Percentiles rank a stretch among this genome's conserved stretches.
These are phyloP conservation scores for Aphyosemion australe DNA, from an alignment of 2,113 vertebrate genomes.

Conservation along the genomic window DNA sequence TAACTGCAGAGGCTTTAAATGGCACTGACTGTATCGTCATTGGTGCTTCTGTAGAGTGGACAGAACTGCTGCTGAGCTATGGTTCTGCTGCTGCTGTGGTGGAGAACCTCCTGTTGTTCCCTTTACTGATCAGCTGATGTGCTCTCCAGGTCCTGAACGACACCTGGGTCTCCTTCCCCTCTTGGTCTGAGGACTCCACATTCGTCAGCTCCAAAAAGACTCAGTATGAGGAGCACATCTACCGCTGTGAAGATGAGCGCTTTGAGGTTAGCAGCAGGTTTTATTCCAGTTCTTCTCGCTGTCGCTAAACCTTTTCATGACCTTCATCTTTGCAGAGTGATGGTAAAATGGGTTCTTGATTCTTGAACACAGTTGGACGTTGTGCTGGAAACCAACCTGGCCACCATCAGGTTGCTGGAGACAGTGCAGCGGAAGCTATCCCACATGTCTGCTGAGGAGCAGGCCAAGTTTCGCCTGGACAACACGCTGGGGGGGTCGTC, in stretches of 20 bases:
- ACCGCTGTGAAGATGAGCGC: slow-evolving; percentile 96
- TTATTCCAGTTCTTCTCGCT: background rate
- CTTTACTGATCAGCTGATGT: background rate
- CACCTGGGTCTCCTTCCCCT: slow-evolving; percentile 99
- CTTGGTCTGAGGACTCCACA: slow-evolving; percentile 98
- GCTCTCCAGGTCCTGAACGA: slow-evolving; percentile 91
- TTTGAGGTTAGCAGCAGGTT: slow-evolving; percentile 87
- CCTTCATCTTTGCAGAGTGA: too few species aligned
- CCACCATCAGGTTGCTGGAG: slow-evolving; percentile 93
- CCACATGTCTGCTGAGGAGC: slow-evolving; percentile 95
- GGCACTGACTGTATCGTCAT: too few species aligned
- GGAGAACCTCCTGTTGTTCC: too few species aligned
- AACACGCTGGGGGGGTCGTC: slow-evolving; percentile 94
- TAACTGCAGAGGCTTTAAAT: too few species aligned
- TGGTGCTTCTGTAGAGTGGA: too few species aligned
- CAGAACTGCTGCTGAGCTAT: too few species aligned
- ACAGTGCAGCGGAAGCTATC: slow-evolving; percentile 95
- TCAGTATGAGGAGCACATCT: slow-evolving; percentile 98
- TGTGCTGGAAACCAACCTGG: slow-evolving; percentile 96
- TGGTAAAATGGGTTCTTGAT: too few species aligned
- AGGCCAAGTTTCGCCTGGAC: slow-evolving; percentile 95
- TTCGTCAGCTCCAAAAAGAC: slow-evolving; percentile 99
- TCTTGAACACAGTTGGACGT: slow-evolving; percentile 87
- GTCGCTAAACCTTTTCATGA: too few species aligned
- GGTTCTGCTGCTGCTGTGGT: too few species aligned